phyloP scores from a whole-genome alignment of 2,797 vertebrate genomes.

The Enoplosus armatus region DNA sequence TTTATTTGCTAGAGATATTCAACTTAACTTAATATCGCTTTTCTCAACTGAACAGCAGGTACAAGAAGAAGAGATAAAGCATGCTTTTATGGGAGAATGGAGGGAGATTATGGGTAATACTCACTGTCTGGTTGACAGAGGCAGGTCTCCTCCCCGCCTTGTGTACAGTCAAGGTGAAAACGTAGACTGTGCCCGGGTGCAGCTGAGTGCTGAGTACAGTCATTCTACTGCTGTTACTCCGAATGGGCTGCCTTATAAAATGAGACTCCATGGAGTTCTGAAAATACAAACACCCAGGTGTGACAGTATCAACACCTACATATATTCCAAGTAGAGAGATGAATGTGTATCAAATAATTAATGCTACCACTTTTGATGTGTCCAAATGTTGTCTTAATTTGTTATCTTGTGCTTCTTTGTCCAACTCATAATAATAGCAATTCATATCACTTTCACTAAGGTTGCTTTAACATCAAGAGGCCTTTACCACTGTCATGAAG shows the following conservation, averaged over 20 bases:
- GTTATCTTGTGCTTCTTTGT: neutral
- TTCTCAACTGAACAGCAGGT: neutral
- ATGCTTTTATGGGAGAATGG: neutral
- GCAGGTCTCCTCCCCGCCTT: constrained; percentile 77
- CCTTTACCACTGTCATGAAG: constrained; percentile 64
- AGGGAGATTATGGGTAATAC: constrained; percentile 37
- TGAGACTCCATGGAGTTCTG: constrained; percentile 64
- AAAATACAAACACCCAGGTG: constrained; percentile 30
- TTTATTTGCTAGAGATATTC: neutral
- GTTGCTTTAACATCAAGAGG: neutral
- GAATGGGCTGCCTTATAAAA: constrained; percentile 30
- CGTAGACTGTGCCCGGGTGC: constrained; percentile 62
- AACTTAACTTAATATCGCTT: neutral
- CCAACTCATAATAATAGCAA: neutral
- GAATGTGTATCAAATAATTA: neutral
- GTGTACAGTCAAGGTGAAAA: constrained; percentile 82
- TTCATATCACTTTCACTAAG: rapidly evolving
- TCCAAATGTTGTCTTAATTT: neutral
- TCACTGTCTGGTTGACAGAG: constrained; percentile 81
- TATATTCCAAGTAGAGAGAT: neutral
- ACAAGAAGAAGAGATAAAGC: neutral
- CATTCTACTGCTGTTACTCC: constrained; percentile 60
- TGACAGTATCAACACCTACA: neutral
- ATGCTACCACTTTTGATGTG: neutral
- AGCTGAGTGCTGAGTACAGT: constrained; percentile 68